Percentiles rank a stretch among this genome's conserved stretches.
Conservation (phyloP, 2,113 vertebrate species). For the Phainopepla nitens region DNA sequence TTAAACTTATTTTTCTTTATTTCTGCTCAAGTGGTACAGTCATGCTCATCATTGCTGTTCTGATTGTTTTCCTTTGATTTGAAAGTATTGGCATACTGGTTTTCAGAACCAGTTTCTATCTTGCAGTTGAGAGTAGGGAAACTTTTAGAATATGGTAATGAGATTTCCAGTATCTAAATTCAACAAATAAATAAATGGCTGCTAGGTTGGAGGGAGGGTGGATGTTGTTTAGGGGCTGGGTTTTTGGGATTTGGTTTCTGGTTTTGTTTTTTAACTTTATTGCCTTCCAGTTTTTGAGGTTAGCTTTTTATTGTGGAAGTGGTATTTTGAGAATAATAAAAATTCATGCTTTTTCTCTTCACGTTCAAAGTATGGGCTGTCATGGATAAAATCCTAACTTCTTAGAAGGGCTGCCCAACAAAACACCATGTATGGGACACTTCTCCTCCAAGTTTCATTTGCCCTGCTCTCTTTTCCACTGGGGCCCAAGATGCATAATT, state of each 20-base stretch:
- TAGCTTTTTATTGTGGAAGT: not conserved
- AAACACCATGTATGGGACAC: not conserved
- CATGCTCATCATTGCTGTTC: not conserved
- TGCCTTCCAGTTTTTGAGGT: not conserved
- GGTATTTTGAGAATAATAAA: not conserved
- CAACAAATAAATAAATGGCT: conserved; percentile 3
- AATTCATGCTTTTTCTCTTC: not conserved
- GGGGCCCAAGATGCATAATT: not conserved
- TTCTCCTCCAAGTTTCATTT: not conserved
- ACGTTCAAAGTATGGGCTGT: not conserved
- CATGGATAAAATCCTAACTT: conserved; percentile 54
- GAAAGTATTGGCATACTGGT: not conserved
- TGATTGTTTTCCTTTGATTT: conserved; percentile 25
- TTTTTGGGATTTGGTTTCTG: not conserved
- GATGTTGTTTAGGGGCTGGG: not conserved
- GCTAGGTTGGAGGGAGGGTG: not conserved
- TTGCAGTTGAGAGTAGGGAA: conserved; percentile 21
- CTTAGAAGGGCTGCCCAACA: conserved; percentile 54
- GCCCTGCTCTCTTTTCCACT: not conserved
- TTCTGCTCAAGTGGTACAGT: not conserved
- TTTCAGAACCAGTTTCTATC: not conserved
- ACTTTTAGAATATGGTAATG: not conserved
- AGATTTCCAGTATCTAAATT: not conserved
- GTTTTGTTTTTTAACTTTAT: not conserved
- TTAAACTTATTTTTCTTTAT: not conserved